phyloP scores from a whole-genome alignment of 1,140 invertebrate genomes.

The Nixonia krombeini region DNA sequence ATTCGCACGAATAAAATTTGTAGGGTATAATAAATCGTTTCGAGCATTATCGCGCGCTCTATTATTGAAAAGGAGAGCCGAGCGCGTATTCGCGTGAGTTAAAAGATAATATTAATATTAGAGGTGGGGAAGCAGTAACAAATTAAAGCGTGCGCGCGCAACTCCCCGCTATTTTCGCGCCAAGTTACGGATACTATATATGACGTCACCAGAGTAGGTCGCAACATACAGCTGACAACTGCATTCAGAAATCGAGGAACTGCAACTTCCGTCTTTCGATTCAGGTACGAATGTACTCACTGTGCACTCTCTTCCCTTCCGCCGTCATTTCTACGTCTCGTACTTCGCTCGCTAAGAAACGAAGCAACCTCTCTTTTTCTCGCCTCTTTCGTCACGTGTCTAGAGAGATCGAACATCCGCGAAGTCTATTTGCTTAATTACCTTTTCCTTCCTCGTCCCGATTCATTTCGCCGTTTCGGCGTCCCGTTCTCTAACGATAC shows the following conservation, averaged over 20 bases:
- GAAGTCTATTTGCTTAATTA: background rate
- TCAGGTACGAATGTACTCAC: constrained; percentile 59
- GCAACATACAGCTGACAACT: constrained; percentile 57
- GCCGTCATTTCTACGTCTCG: constrained; percentile 2
- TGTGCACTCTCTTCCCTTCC: constrained; percentile 11
- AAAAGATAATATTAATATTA: constrained; percentile 12
- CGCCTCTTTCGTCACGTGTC: constrained; percentile 5
- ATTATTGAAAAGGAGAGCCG: constrained; percentile 6
- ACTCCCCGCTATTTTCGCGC: constrained; percentile 52
- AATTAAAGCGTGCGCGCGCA: constrained; percentile 59
- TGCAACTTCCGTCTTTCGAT: constrained; percentile 34
- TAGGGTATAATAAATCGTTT: too few species aligned
- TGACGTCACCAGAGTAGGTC: constrained; percentile 66
- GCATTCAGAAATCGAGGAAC: constrained; percentile 57
- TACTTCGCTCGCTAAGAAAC: constrained; percentile 21
- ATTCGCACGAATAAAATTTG: too few species aligned
- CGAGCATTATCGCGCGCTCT: too few species aligned
- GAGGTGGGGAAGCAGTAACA: background rate
- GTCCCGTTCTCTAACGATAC: too few species aligned
- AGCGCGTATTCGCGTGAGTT: constrained; percentile 1
- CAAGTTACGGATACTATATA: constrained; percentile 61
- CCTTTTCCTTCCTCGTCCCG: too few species aligned
- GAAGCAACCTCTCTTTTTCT: constrained; percentile 1
- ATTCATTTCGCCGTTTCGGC: too few species aligned
- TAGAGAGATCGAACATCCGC: background rate